Base-by-base conservation (phyloP, 2,113 vertebrate genomes). In the Petroica traversi region DNA sequence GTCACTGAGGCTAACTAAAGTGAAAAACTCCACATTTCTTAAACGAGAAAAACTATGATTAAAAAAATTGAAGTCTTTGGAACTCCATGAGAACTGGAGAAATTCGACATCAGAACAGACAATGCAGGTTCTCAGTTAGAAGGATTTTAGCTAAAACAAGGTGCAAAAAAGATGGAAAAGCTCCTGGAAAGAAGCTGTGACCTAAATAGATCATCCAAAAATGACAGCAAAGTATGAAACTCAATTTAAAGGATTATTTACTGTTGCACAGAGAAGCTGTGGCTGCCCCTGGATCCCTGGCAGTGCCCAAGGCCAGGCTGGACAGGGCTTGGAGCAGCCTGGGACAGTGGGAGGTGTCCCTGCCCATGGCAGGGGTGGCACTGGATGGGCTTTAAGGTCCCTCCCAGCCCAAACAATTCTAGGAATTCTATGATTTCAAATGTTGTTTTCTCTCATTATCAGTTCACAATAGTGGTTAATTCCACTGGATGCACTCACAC, bases 1-100 rank as follows among this genome's bases (percentile, higher is more conserved):
- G 62, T 26, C 61, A 26, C 4, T 2, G 34, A 17, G 31, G 34
- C 7, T 19, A 73, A 36, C 2, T 63, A 29, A 59, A 45, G 5
- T 46, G 14, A 61, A 61, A 73, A 75, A 3, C 0, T 0, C 3
- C 24, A 3, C 4, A 11, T 15, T 38, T 67, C 57, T 59, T 13
- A 54, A 79, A 36, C 4, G 33, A 29, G 41, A 49, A 38, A 64
- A 78, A n/a, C 3, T 5, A 45, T 57, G 28, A 61, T 62, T 5
- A 3, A 59, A 89, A 73, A 61, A 41, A 34, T 9, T 0, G 22
- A 80, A 83, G 19, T 22, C 33, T 92, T 33, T 36, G 19, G 52
- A 75, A 58, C 36, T 79, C 41, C 0, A 8, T 1, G 1, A 63
- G 43, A 89, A 73, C 49, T 33, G 15, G 40, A 85, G 45, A 62